Evolutionary conservation across 2,797 vertebrate genomes (phyloP).

Genomic region (Otus scops): DNA sequence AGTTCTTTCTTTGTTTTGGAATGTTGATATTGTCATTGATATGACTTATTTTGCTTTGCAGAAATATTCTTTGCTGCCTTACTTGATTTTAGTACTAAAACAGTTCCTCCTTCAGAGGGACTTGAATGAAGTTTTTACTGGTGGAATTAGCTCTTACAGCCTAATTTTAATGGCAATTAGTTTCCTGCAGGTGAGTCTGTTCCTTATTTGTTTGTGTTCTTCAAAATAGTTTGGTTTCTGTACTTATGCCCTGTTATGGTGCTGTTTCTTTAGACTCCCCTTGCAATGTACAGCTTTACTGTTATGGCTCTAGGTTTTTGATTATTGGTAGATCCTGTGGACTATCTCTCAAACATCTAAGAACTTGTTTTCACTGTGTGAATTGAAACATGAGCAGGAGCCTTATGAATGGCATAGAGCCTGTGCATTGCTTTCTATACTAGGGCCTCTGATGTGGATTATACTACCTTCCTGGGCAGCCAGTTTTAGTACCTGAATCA

Average conservation of each 20-base stretch:
- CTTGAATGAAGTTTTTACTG: conserved; percentile 98
- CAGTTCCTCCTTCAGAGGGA: conserved; percentile 99
- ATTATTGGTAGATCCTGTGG: background rate
- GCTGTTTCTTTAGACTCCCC: background rate
- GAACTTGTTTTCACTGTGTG: background rate
- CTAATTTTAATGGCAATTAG: conserved; percentile 99
- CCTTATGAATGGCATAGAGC: background rate
- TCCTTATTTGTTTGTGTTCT: background rate
- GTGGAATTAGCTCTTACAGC: conserved; percentile 98
- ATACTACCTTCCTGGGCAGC: background rate
- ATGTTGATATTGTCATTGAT: background rate
- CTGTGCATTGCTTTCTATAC: background rate
- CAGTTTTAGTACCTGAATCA: background rate
- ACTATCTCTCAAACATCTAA: background rate
- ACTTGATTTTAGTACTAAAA: conserved; percentile 98
- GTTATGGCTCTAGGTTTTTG: background rate
- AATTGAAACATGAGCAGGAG: background rate
- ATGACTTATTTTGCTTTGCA: conserved; percentile 68
- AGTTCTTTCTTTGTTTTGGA: background rate
- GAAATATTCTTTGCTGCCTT: conserved; percentile 96
- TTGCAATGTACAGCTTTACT: background rate
- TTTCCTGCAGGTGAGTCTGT: conserved; percentile 90
- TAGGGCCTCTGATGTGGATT: background rate
- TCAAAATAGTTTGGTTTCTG: background rate
- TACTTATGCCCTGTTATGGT: background rate